Conservation (phyloP, 2,113 vertebrate species). For the Protobothrops flavoviridis region DNA sequence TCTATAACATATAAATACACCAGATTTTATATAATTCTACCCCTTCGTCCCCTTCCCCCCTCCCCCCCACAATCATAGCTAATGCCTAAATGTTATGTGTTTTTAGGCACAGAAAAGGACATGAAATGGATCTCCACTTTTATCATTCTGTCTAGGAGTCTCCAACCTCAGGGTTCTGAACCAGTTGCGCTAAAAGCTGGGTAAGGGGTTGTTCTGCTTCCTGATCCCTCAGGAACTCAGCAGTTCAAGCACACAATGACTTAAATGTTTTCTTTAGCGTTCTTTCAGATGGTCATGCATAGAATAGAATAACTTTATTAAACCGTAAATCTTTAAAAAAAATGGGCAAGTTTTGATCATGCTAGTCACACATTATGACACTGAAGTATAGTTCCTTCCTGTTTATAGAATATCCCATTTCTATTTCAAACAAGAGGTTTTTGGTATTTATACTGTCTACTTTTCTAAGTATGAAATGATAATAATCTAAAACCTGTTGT, state of each 20-base stretch:
- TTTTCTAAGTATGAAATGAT: slow-evolving; percentile 26
- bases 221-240: background rate
- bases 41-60: no score
- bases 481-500: slow-evolving; percentile 48
- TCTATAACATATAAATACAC: no score
- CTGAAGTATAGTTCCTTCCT: slow-evolving; percentile 25
- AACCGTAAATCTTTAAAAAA: background rate
- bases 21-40: no score
- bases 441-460: slow-evolving; percentile 43
- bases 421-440: slow-evolving; percentile 26
- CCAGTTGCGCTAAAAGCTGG: background rate
- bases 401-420: slow-evolving; percentile 39
- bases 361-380: background rate
- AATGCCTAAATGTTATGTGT: background rate
- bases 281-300: background rate
- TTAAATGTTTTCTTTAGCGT: background rate
- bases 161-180: background rate
- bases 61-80: background rate
- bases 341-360: background rate
- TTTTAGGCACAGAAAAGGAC: background rate
- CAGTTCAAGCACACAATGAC: background rate
- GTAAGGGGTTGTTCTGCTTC: background rate
- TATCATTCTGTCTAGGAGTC: background rate
- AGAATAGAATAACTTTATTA: background rate
- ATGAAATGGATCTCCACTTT: background rate